Base-by-base conservation (phyloP, 2,888 invertebrate genomes). In the Metacarcinus magister region DNA sequence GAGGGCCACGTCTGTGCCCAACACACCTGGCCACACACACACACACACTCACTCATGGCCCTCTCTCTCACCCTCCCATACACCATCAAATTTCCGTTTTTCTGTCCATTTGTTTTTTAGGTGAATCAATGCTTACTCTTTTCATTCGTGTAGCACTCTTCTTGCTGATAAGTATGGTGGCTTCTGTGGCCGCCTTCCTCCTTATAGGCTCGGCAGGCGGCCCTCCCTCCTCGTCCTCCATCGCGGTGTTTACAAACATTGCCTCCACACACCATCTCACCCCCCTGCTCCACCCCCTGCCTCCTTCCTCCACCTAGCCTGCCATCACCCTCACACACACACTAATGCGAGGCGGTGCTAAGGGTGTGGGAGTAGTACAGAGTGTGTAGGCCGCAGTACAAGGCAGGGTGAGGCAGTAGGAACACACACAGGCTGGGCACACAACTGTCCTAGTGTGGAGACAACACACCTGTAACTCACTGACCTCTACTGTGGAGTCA, bases 141-240 rank as follows among this genome's bases (percentile, higher is more conserved):
- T 96, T 97, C 94, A 97, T 95, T 13, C 94, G 87, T 2, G 96
- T 95, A 19, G 94, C 96, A 91, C 91, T 95, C 89, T 93, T 96
- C 82, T 96, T 97, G 75, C 96, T 95, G 44, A 97, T 96, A 48
- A 96, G 96, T 48, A 97, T 94, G 23, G 96, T 94, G 46, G 97
- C 97, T 91, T 96, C 96, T 54, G 96, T 87, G 92, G 97, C 97
- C 32, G 97, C 97, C 90, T 96, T 97, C 94, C 97, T 96, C 89
- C 95, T 96, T 46, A 87, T 82, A 93, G 94, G 95, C 89, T 96
- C 96, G 93, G 95, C 94, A 46, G 96, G 95, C 75, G 67, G 39
- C 46, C 93, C 96, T 23, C 93, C 93, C 32, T 95, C 96, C 93
- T 94, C 96, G 28, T 93, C 96, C 90, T 94, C 96, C 96, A 96